Percentiles rank a stretch among this genome's conserved stretches.
Evolutionary conservation across 2,888 invertebrate species (phyloP).

Genomic region (Pristionchus mayeri): DNA sequence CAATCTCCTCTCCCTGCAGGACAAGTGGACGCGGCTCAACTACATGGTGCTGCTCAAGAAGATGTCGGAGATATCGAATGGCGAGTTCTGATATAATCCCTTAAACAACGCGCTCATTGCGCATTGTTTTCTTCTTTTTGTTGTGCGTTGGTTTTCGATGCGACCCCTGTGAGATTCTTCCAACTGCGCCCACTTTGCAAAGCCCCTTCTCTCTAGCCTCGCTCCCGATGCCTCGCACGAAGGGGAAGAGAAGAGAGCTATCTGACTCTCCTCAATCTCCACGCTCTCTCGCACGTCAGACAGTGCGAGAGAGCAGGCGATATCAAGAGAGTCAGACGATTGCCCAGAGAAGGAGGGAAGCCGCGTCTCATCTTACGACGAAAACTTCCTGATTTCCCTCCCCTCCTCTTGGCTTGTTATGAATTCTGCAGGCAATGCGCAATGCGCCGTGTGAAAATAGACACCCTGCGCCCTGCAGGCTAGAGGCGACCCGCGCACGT

Average conservation of each 20-base stretch:
- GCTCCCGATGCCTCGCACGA: too few relatives aligned
- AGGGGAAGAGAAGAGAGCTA: too few relatives aligned
- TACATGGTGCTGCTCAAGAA: background rate
- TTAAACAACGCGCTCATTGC: background rate
- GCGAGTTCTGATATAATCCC: background rate
- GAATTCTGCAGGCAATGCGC: background rate
- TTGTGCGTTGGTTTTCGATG: slow-evolving; percentile 4
- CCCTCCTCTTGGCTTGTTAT: background rate
- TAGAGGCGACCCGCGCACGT: background rate
- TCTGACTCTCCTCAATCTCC: too few relatives aligned
- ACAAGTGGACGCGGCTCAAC: background rate
- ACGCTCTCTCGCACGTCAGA: background rate
- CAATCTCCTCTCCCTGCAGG: too few relatives aligned
- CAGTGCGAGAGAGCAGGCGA: background rate
- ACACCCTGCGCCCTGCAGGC: background rate
- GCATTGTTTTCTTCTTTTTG: background rate
- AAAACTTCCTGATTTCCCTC: slow-evolving; percentile 12
- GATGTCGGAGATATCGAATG: background rate
- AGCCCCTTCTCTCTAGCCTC: too few relatives aligned
- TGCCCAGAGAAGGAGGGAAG: background rate
- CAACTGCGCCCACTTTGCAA: background rate
- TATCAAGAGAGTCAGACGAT: background rate
- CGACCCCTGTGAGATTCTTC: background rate
- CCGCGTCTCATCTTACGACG: background rate
- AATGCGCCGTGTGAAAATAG: slow-evolving; percentile 11